A percentile compares a stretch with the other conserved stretches of the same genome.
Evolutionary conservation across 2,888 invertebrate species (phyloP).

Genomic region (Aspidiotus destructor): DNA sequence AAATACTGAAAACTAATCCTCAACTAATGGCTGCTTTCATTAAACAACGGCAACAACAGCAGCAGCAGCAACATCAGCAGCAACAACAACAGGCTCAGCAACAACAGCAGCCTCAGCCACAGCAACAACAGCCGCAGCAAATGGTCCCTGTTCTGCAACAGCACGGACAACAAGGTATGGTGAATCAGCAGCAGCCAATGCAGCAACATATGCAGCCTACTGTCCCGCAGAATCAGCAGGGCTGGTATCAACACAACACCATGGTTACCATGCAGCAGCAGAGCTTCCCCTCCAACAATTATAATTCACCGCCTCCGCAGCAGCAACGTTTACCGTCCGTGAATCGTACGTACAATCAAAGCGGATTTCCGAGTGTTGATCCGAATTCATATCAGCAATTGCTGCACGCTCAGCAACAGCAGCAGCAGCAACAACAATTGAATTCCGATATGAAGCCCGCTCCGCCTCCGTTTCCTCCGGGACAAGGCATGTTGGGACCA

Average conservation of each 20-base stretch:
- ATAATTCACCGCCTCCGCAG: conserved; percentile 42
- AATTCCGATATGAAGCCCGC: conserved; percentile 48
- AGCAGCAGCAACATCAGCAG: conserved; percentile 39
- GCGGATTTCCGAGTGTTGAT: conserved; percentile 33
- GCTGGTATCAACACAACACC: conserved; percentile 41
- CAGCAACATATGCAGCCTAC: conserved; percentile 34
- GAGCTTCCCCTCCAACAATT: conserved; percentile 37
- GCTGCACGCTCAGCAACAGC: conserved; percentile 25
- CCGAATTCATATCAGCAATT: conserved; percentile 40
- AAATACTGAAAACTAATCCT: conserved; percentile 86
- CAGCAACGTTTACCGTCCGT: conserved; percentile 49
- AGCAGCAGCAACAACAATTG: conserved; percentile 19
- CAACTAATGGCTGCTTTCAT: conserved; percentile 92
- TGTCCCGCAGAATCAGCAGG: conserved; percentile 34
- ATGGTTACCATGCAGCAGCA: conserved; percentile 43
- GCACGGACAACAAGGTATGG: conserved; percentile 40
- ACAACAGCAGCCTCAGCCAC: conserved; percentile 39
- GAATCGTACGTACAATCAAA: conserved; percentile 40
- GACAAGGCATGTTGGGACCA: conserved; percentile 62
- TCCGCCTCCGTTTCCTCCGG: conserved; percentile 61
- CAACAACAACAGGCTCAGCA: conserved; percentile 42
- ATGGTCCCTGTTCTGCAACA: conserved; percentile 47
- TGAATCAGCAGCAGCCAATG: conserved; percentile 38
- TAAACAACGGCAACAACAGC: conserved; percentile 48
- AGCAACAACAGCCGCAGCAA: conserved; percentile 40